A percentile compares a stretch with the other conserved stretches of the same genome.
These are phyloP conservation scores for Ormyrus labotus DNA, from an alignment of 2,888 invertebrate genomes.

Conservation along the genomic window DNA sequence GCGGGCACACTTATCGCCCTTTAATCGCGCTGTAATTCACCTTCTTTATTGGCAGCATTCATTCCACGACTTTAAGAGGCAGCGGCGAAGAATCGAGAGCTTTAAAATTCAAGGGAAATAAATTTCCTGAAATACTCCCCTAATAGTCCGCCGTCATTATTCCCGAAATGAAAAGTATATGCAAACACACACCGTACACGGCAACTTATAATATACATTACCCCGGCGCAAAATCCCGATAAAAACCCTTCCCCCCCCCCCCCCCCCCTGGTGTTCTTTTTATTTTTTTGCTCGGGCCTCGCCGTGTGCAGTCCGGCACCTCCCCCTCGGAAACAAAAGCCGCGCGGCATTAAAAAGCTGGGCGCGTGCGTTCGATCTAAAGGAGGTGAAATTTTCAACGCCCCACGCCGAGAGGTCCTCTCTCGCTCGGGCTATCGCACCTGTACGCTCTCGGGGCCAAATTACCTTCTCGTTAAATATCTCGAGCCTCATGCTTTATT, in stretches of 20 bases:
- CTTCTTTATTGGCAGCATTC: background rate
- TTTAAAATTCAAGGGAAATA: too few species aligned
- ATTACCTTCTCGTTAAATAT: slow-evolving; percentile 72
- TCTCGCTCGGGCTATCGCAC: slow-evolving; percentile 52
- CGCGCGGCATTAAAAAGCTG: slow-evolving; percentile 30
- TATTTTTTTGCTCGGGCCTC: background rate
- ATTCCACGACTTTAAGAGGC: background rate
- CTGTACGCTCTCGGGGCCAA: slow-evolving; percentile 61
- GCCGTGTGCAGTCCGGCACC: slow-evolving; percentile 33
- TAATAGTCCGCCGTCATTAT: too few species aligned
- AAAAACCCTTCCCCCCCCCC: too few species aligned
- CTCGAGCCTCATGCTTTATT: slow-evolving; percentile 61
- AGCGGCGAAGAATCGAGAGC: too few species aligned
- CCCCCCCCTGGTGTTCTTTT: too few species aligned
- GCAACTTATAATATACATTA: too few species aligned
- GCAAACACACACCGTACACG: too few species aligned
- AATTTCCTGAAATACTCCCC: too few species aligned
- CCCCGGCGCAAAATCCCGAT: too few species aligned
- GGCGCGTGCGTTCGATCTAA: slow-evolving; percentile 28
- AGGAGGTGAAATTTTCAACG: slow-evolving; percentile 55
- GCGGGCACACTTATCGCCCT: slow-evolving; percentile 8
- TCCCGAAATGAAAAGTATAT: too few species aligned
- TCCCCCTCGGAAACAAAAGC: slow-evolving; percentile 38
- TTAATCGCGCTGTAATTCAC: slow-evolving; percentile 6
- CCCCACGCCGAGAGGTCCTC: slow-evolving; percentile 30